Evolutionary conservation across 2,797 vertebrate species (phyloP).

Genomic region (Morelia viridis): DNA sequence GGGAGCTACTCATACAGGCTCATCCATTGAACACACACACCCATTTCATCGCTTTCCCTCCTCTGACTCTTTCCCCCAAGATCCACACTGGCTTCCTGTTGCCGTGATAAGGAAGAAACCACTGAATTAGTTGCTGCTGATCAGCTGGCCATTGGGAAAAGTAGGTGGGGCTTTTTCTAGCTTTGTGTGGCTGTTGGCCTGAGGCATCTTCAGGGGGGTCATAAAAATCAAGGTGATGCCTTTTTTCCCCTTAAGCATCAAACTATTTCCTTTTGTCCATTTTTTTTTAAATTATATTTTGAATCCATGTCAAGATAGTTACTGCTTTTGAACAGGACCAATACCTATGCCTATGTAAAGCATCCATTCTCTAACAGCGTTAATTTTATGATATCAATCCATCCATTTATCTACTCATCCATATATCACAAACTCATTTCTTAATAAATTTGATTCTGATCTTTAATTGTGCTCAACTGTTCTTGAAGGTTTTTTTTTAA

Average conservation of each 20-base stretch:
- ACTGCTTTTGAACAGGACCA: neutral
- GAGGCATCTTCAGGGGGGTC: neutral
- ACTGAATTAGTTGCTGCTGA: neutral
- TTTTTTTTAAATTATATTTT: neutral
- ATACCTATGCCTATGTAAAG: neutral
- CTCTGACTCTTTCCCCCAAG: neutral
- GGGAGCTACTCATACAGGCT: neutral
- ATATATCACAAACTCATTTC: neutral
- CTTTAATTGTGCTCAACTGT: neutral
- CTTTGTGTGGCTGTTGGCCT: neutral
- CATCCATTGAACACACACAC: neutral
- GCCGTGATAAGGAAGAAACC: neutral
- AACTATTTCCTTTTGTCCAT: neutral
- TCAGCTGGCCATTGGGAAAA: neutral
- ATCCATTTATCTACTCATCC: neutral
- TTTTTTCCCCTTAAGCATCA: neutral
- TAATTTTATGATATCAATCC: neutral
- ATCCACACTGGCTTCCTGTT: neutral
- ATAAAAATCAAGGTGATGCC: neutral
- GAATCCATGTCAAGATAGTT: neutral
- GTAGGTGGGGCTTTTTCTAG: neutral
- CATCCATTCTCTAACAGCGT: neutral
- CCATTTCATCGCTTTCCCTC: neutral
- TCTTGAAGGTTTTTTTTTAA: neutral
- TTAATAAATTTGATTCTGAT: neutral